These are phyloP conservation scores for Pemphredon lugubris DNA, from an alignment of 2,888 invertebrate genomes.

Conservation along the genomic window DNA sequence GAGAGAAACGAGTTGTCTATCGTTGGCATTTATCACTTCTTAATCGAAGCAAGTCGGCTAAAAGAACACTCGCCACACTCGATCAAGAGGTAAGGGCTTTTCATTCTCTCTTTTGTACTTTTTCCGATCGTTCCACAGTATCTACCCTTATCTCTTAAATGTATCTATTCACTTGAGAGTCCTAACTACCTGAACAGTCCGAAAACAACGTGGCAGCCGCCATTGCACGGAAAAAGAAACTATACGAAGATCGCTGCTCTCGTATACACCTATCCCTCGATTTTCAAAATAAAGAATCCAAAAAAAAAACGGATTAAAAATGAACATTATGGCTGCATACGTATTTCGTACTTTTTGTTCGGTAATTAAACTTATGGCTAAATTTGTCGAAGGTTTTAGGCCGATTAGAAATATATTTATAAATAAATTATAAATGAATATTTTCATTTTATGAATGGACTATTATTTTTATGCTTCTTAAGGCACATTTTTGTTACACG, in stretches of 20 bases:
- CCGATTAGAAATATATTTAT: too few species aligned
- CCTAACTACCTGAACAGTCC: constrained; percentile 24
- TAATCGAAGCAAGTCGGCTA: constrained; percentile 55
- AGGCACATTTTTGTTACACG: too few species aligned
- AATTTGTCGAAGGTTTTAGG: too few species aligned
- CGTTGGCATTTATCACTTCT: constrained; percentile 58
- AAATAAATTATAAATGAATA: too few species aligned
- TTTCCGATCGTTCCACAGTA: constrained; percentile 33
- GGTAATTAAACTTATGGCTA: too few species aligned
- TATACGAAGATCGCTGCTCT: not conserved
- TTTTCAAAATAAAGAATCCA: too few species aligned
- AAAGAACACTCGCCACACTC: constrained; percentile 51
- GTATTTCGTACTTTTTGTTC: too few species aligned
- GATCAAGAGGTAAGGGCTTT: constrained; percentile 37
- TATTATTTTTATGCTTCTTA: too few species aligned
- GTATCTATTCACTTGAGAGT: constrained; percentile 37
- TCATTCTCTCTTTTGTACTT: constrained; percentile 17
- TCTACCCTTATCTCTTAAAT: constrained; percentile 37
- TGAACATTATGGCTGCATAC: too few species aligned
- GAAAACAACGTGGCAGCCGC: constrained; percentile 35
- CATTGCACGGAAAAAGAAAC: constrained; percentile 15
- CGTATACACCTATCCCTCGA: not conserved
- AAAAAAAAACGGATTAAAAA: too few species aligned
- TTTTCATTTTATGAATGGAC: too few species aligned
- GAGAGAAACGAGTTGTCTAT: constrained; percentile 32